Conservation (phyloP, 2,888 invertebrate species). For the Polymixis lichenea region DNA sequence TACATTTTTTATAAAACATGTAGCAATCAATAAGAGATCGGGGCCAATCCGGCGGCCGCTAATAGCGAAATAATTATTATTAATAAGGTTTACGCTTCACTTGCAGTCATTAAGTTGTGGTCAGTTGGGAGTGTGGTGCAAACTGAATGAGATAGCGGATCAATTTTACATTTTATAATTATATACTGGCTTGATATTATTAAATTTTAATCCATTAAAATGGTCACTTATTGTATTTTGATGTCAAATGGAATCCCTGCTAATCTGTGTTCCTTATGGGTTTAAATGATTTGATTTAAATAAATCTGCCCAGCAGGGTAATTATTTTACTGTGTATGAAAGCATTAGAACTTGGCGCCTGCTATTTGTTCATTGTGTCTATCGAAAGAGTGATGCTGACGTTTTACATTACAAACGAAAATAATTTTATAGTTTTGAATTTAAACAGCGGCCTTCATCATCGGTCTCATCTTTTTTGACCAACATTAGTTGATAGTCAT, state of each 20-base stretch:
- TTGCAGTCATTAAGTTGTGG: conserved; percentile 63
- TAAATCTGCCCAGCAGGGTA: too few species aligned
- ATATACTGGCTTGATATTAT: background rate
- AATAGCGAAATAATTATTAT: conserved; percentile 76
- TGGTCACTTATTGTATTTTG: background rate
- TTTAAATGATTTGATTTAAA: background rate
- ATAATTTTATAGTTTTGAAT: background rate
- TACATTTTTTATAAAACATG: conserved; percentile 26
- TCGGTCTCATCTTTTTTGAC: background rate
- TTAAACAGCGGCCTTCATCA: too few species aligned
- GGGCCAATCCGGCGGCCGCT: conserved; percentile 70
- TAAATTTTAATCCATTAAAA: too few species aligned
- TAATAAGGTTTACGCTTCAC: conserved; percentile 74
- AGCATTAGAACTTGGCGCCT: background rate
- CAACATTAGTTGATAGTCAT: background rate
- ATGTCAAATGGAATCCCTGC: background rate
- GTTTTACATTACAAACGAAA: background rate
- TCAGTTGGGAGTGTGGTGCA: conserved; percentile 31
- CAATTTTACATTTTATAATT: background rate
- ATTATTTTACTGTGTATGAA: background rate
- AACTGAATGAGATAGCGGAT: conserved; percentile 3
- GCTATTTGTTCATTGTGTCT: background rate
- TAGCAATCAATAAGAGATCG: conserved; percentile 75
- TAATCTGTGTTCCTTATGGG: background rate
- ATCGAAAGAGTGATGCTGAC: background rate